A percentile compares a stretch with the other conserved stretches of the same genome.
These are phyloP conservation scores for Allolobophora icterica DNA, from an alignment of 2,888 invertebrate species.

Conservation along the genomic window DNA sequence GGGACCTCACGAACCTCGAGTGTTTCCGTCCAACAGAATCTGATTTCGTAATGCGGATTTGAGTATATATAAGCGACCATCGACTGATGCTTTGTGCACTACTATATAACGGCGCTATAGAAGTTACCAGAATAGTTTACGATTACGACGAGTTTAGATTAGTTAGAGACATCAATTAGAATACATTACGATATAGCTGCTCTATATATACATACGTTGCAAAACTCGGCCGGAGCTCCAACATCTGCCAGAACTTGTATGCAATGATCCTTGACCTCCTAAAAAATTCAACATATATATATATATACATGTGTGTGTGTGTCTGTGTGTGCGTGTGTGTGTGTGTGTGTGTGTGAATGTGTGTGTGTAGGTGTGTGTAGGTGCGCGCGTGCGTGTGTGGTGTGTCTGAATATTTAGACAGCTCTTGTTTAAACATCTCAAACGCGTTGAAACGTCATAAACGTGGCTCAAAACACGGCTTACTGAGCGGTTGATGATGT, in stretches of 20 bases:
- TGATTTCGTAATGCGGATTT: not conserved
- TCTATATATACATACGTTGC: conserved; percentile 34
- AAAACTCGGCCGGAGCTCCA: conserved; percentile 40
- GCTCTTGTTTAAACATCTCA: not conserved
- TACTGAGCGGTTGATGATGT: not conserved
- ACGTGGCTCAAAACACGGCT: not conserved
- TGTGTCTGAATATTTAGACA: not conserved
- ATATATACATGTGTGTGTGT: too few species aligned
- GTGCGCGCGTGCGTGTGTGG: too few species aligned
- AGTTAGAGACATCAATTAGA: not conserved
- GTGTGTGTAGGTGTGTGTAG: too few species aligned
- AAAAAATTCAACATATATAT: not conserved
- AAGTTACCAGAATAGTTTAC: not conserved
- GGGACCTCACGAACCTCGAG: not conserved
- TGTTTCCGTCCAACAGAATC: not conserved
- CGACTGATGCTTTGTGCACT: not conserved
- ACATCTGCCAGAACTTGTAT: conserved; percentile 37
- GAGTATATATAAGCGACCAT: not conserved
- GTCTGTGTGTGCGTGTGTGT: not conserved
- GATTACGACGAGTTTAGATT: too few species aligned
- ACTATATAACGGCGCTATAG: not conserved
- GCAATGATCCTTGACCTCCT: conserved; percentile 40
- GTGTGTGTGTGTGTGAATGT: too few species aligned
- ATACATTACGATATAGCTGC: not conserved
- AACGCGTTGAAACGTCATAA: not conserved